phyloP scores from a whole-genome alignment of 2,113 vertebrate genomes.

The Edolisoma coerulescens region DNA sequence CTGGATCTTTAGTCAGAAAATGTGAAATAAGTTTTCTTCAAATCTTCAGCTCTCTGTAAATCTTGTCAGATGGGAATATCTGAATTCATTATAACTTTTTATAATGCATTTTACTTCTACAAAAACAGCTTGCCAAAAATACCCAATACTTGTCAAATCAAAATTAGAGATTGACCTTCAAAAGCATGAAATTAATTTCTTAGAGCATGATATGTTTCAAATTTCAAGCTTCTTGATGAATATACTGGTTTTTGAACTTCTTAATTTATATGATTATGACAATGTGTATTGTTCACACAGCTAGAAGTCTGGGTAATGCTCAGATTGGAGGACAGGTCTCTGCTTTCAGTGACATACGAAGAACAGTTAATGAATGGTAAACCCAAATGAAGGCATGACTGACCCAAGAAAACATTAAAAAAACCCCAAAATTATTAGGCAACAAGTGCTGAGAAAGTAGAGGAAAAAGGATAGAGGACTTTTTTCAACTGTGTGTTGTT shows the following conservation, averaged over 20 bases:
- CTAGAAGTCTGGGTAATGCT: background rate
- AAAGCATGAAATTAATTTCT: background rate
- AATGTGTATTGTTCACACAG: background rate
- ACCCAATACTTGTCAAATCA: background rate
- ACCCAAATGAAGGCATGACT: background rate
- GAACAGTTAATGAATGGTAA: background rate
- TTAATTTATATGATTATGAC: background rate
- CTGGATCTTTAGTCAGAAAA: background rate
- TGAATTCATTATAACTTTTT: background rate
- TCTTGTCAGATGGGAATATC: background rate
- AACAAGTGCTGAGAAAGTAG: background rate
- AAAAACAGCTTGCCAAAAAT: background rate
- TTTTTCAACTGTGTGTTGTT: background rate
- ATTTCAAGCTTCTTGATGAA: background rate
- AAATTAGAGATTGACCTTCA: background rate
- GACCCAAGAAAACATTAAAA: background rate
- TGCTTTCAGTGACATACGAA: background rate
- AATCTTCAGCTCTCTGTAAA: background rate
- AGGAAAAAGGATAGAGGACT: background rate
- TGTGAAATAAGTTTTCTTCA: background rate
- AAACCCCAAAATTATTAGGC: background rate
- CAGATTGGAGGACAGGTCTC: background rate
- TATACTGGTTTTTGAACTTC: background rate
- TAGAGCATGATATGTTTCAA: background rate
- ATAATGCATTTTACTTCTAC: background rate